Conservation (phyloP, 2,888 invertebrate genomes). For the Boloria selene region DNA sequence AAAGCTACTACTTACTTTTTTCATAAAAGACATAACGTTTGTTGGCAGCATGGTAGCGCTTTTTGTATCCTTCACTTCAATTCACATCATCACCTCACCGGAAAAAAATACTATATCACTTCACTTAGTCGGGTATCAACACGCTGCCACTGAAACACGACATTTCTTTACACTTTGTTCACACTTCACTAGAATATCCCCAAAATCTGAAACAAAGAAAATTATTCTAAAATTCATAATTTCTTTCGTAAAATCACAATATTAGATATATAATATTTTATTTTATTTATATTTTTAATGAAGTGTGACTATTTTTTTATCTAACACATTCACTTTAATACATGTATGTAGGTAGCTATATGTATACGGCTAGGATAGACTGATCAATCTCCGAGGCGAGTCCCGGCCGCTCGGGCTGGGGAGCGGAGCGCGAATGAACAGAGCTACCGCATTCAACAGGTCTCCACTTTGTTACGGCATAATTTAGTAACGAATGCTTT, state of each 20-base stretch:
- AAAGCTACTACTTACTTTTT: conserved; percentile 87
- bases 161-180: conserved; percentile 53
- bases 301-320: too few species aligned
- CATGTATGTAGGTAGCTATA: conserved; percentile 16
- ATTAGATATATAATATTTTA: background rate
- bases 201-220: conserved; percentile 46
- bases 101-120: conserved; percentile 33
- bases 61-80: conserved; percentile 44
- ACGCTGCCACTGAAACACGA: conserved; percentile 67
- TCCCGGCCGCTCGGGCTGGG: conserved; percentile 40
- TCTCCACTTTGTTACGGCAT: conserved; percentile 36
- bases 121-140: conserved; percentile 68
- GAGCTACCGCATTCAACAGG: conserved; percentile 45
- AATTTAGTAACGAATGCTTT: conserved; percentile 31
- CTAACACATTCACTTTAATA: background rate
- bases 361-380: background rate
- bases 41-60: conserved; percentile 90
- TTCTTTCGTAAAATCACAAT: background rate
- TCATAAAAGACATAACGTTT: conserved; percentile 96
- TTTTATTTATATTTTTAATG: background rate
- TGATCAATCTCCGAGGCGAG: conserved; percentile 18
- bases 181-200: conserved; percentile 27
- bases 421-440: conserved; percentile 44
- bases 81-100: conserved; percentile 45
- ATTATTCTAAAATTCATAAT: conserved; percentile 17